Evolutionary conservation across 2,888 invertebrate species (phyloP), one percentile per base, ranked within the genome.

Genomic region (Drosophila atroscutellata): DNA sequence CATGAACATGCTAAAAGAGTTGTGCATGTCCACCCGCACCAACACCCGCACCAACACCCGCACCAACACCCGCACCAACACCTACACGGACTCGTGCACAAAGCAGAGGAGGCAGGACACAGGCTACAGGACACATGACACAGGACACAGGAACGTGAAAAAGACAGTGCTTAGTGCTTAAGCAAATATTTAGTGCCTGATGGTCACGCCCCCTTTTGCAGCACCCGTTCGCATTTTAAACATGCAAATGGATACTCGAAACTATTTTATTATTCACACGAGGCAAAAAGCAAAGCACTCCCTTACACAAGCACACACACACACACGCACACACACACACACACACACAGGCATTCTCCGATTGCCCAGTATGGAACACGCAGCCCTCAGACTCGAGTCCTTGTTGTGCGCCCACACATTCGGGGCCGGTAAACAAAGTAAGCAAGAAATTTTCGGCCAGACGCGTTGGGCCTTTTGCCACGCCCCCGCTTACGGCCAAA

Each of bases 241-340:
- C 82, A 85, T 86, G 87, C 84, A 85, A 85, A 85, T 86, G 80
- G 82, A 84, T 82, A 73, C 80, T 82, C 72, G 65, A 72, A 86
- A 84, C 87, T 87, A 81, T 83, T 85, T 84, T 87, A 83, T 81
- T 84, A 87, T 87, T 86, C 83, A 75, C 85, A 79, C 81, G 65
- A 73, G 79, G 54, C 59, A 62, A 72, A 63, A 59, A 60, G 73
- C 65, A 71, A 64, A 45, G 55, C 28, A 49, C 39, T 47, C 39
- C 15, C 62, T 54, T 47, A 42, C 62, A 49, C 52, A 45, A 34
- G 5, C 55, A 56, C 37, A 45, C 55, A 62, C 8, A 62, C n/a
- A 24, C 15, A 18, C 55, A 55, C 49, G 2, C 26, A 26, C 24
- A 59, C 59, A 37, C 51, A 36, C 36, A 24, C 45, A 56, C 28